phyloP scores from a whole-genome alignment of 1,140 invertebrate genomes.

The Subanguina moxae region DNA sequence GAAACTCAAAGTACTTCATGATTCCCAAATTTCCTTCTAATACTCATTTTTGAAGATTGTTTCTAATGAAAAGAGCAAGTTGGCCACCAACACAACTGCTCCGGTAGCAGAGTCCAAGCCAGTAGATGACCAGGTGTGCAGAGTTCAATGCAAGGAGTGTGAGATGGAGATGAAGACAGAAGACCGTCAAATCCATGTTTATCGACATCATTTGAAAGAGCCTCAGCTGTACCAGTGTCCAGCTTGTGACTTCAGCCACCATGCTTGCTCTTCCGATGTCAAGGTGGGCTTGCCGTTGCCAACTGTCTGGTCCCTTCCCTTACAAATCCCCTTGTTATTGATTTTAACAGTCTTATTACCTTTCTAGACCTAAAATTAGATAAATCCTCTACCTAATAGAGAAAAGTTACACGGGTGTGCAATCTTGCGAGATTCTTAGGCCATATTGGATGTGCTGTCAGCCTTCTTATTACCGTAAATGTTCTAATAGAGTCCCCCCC shows the following conservation, averaged over 20 bases:
- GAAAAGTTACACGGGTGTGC: too few relatives aligned
- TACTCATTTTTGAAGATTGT: too few relatives aligned
- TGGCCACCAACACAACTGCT: constrained; percentile 11
- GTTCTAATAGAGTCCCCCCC: too few relatives aligned
- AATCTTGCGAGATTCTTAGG: too few relatives aligned
- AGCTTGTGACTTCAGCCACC: constrained; percentile 48
- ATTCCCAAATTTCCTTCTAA: background rate
- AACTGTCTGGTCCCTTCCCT: too few relatives aligned
- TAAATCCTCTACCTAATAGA: too few relatives aligned
- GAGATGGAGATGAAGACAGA: constrained; percentile 49
- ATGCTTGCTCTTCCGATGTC: constrained; percentile 41
- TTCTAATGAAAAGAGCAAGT: background rate
- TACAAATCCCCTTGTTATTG: too few relatives aligned
- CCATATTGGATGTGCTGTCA: too few relatives aligned
- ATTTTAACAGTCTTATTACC: too few relatives aligned
- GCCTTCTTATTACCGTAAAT: too few relatives aligned
- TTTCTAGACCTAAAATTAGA: too few relatives aligned
- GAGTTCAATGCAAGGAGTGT: constrained; percentile 46
- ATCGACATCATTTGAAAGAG: constrained; percentile 48
- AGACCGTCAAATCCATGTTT: constrained; percentile 51
- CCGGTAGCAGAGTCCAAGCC: constrained; percentile 8
- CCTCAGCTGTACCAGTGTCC: constrained; percentile 48
- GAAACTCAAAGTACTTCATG: constrained; percentile 38
- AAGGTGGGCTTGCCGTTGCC: background rate
- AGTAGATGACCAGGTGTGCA: background rate